Evolutionary conservation across 2,113 vertebrate genomes (phyloP), one percentile per base, ranked within the genome.

Genomic region (Amphilophus citrinellus): DNA sequence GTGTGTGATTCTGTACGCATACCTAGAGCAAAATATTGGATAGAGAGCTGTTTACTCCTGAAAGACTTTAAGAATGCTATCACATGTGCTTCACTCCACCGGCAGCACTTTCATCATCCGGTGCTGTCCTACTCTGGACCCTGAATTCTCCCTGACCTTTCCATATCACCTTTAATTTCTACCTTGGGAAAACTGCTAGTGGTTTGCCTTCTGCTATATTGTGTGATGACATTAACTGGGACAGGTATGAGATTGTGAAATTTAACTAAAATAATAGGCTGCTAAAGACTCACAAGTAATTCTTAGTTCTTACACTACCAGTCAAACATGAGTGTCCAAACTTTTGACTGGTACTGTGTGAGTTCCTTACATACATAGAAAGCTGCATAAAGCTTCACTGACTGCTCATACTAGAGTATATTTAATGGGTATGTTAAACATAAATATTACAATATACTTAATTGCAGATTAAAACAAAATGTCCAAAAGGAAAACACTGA

Each of bases 121-220:
- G 35, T 1, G 6, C 85, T 57, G 76, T 71, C 81, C 87, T 27
- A 83, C 82, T 79, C 47, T 63, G 32, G n/a, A 83, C 87, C 61
- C 62, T 60, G 63, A 76, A 79, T 79, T 35, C 58, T 80, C 22
- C 30, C 57, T 89, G 85, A 86, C 85, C 73, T 80, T 88, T 84
- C 80, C 39, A 61, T 81, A 81, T 90, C 79, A 91, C 61, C 83
- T 84, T 84, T 85, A 75, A 58, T 71, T 66, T 79, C 66, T 62
- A 66, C 65, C 80, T 77, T 47, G 15, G 76, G 73, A 24, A 56
- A 78, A 87, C 77, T 18, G 95, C 95, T 35, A 92, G 11, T 53
- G 56, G 39, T 27, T 24, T 20, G 3, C 30, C 60, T 61, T 73
- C 22, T 22, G 4, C 22, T 15, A 20, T 53, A 65, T 63, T 53